Evolutionary conservation across 2,113 vertebrate species (phyloP), one percentile per base, ranked within the genome.

Genomic region (Hippocampus guttulatus): DNA sequence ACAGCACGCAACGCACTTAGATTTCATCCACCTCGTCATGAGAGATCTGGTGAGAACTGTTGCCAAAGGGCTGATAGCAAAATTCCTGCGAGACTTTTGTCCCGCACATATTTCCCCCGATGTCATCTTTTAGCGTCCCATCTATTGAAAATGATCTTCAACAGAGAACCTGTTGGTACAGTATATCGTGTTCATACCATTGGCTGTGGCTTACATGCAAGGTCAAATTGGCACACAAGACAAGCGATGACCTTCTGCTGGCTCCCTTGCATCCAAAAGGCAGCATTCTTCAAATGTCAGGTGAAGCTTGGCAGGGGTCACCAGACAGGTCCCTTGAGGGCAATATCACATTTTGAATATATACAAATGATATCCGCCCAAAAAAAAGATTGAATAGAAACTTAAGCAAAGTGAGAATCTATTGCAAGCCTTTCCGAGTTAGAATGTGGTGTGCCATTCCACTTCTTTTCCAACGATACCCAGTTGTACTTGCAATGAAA

Each of bases 11-110:
- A 68, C 55, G 65, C 82, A 81, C 81, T 86, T 78, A 76, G 77
- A 84, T 81, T 88, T 89, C 81, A 89, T 81, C 79, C 85, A 64
- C 74, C 85, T 79, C 81, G 75, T 83, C 79, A 79, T 85, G 75
- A 71, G 82, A 86, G 85, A 84, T 80, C 68, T 77, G 67, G 21
- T n/a, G 9, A 55, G 52, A 55, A 55, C 21, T 55, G n/a, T 55
- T 55, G 23, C n/a, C n/a, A 23, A n/a, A 55, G 52, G 52, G 52
- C 21, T 23, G 6, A 20, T 20, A 51, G 21, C 52, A n/a, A 43
- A 43, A 43, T 11, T 43, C 41, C 41, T 1, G 11, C 11, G 2
- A 8, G 11, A 10, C 2, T 43, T 43, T 43, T 11, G 11, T 43
- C 10, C 43, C 10, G 14, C 10, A 12, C 43, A 15, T 45, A 45